Base-by-base conservation (phyloP, 2,113 vertebrate species). In the Thinocorus orbignyianus region DNA sequence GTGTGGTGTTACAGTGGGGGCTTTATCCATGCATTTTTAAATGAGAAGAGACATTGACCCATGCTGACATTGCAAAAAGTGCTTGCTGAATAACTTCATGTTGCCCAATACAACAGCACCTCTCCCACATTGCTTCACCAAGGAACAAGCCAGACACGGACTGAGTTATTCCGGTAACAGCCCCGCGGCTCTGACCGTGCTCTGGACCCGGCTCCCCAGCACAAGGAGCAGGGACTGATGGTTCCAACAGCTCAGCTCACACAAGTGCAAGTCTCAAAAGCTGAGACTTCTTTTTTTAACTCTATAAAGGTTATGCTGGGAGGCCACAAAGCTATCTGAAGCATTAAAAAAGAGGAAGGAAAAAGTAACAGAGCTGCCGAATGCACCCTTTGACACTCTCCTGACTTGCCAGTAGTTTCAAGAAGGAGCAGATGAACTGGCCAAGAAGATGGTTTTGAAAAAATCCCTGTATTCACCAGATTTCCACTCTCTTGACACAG, bases 301-400 rank as follows among this genome's bases (percentile, higher is more conserved):
- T 25, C 44, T 4, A 4, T 5, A 17, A 33, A 52, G 66, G 35
- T 10, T 6, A 52, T 55, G 12, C 74, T 44, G 58, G 13, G 46
- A 92, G 46, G 31, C 55, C 80, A 80, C 9, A 1, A 14, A 86
- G 7, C 6, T 17, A 11, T 28, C 11, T 8, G 30, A 87, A 19
- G 8, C 35, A 18, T 24, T 22, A 41, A 48, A 81, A 80, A 88
- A 86, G 76, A 86, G 55, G 89, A 92, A 92, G 93, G n/a, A 78
- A 81, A 6, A 58, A 44, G 51, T 6, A 42, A 13, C 35, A 81
- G 77, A 62, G 60, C n/a, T 69, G 82, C 71, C 28, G 54, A 82
- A 46, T 0, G 0, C 26, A 9, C 9, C 16, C 80, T 48, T 3
- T 26, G 55, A 49, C 60, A 13, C n/a, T n/a, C 30, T 51, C 60